Evolutionary conservation across 1,140 invertebrate species (phyloP).

Genomic region (Lordiphosa mommai): DNA sequence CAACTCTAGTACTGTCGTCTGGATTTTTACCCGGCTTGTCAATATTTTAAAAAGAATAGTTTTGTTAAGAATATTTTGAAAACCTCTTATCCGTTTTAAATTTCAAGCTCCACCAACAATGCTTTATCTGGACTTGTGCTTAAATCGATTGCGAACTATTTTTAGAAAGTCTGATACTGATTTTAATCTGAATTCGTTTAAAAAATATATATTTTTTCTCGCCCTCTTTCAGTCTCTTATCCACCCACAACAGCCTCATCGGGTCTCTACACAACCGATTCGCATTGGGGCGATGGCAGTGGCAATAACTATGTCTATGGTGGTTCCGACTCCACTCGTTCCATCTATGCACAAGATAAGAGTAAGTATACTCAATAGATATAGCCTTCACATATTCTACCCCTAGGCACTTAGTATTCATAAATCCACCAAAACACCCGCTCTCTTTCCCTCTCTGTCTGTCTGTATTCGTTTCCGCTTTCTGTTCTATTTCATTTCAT

Average conservation of each 20-base stretch:
- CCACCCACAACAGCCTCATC: conserved; percentile 60
- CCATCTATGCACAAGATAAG: conserved; percentile 61
- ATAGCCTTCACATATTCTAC: neutral
- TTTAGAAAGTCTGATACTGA: too few species aligned
- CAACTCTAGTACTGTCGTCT: too few species aligned
- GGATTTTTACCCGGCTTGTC: too few species aligned
- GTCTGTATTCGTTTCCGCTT: conserved; percentile 39
- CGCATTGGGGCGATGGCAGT: conserved; percentile 55
- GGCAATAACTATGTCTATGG: conserved; percentile 37
- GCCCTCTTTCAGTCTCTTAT: conserved; percentile 58
- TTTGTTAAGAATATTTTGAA: too few species aligned
- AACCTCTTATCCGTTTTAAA: too few species aligned
- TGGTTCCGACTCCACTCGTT: conserved; percentile 47
- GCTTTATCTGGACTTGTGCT: too few species aligned
- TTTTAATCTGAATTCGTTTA: too few species aligned
- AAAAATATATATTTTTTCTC: neutral
- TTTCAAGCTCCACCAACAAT: too few species aligned
- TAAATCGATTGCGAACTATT: neutral
- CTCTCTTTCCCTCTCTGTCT: conserved; percentile 11
- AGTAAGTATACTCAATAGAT: conserved; percentile 49
- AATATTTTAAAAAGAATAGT: too few species aligned
- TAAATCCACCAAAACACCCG: conserved; percentile 1
- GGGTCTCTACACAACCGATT: conserved; percentile 59
- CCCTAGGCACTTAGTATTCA: conserved; percentile 2
- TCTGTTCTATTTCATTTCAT: conserved; percentile 34